Percentiles rank a stretch among this genome's conserved stretches.
Evolutionary conservation across 64 coral and sea anemone species (phyloP).

Genomic region (Platygyra sinensis): DNA sequence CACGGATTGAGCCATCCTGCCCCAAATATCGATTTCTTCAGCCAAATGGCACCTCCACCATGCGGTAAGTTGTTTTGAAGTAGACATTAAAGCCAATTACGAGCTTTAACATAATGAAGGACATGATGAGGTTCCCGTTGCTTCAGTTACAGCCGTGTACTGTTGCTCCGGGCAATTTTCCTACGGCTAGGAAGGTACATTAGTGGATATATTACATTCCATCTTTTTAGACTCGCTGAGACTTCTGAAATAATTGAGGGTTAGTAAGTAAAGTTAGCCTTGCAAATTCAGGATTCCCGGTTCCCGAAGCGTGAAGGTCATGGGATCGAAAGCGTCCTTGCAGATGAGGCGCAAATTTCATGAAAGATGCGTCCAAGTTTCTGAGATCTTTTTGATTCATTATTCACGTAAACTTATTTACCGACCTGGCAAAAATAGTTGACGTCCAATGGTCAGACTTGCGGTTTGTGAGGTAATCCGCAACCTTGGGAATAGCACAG

Average conservation of each 20-base stretch:
- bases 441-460: not conserved
- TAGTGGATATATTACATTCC: not conserved
- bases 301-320: constrained; percentile 15
- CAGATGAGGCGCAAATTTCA: not conserved
- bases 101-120: not conserved
- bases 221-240: not conserved
- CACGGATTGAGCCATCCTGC: constrained; percentile 56
- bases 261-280: not conserved
- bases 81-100: constrained; percentile 4
- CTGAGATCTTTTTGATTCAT: not conserved
- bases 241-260: not conserved
- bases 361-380: not conserved
- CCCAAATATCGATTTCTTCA: constrained; percentile 76
- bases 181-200: not conserved
- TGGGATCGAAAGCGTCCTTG: not conserved
- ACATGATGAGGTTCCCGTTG: not conserved
- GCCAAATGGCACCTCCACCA: constrained; percentile 50
- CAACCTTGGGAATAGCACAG: not conserved
- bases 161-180: not conserved
- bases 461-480: not conserved
- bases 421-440: not conserved
- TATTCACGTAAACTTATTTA: not conserved
- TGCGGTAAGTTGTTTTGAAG: constrained; percentile 46
- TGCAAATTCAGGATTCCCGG: not conserved
- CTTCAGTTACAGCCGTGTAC: not conserved